These are phyloP conservation scores for Drosophila fulvimacula DNA, from an alignment of 2,888 invertebrate species.

Conservation along the genomic window DNA sequence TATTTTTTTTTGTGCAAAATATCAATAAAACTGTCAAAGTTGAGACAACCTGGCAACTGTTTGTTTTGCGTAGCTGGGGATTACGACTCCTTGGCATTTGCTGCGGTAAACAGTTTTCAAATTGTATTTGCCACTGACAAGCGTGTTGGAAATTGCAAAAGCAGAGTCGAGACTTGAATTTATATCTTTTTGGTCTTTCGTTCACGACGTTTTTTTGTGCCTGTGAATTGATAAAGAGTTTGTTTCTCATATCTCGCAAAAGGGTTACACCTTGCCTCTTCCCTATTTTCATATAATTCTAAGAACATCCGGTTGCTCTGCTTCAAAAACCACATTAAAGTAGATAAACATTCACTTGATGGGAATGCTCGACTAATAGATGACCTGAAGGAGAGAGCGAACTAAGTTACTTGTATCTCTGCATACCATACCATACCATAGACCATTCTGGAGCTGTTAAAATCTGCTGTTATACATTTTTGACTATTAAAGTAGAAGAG, in stretches of 20 bases:
- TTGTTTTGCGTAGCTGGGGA: constrained; percentile 14
- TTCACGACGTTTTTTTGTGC: background rate
- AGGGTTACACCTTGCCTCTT: background rate
- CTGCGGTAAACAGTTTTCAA: constrained; percentile 42
- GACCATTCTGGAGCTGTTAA: too few relatives aligned
- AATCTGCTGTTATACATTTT: too few relatives aligned
- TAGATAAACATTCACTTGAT: background rate
- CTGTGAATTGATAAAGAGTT: constrained; percentile 1
- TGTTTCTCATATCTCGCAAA: background rate
- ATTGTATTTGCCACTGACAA: constrained; percentile 34
- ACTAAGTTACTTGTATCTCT: too few relatives aligned
- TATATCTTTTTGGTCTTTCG: constrained; percentile 19
- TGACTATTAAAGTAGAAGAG: too few relatives aligned
- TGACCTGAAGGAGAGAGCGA: background rate
- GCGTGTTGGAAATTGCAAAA: constrained; percentile 32
- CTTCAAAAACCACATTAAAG: constrained; percentile 27
- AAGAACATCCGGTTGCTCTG: constrained; percentile 3
- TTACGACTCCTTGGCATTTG: constrained; percentile 30
- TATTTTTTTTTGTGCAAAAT: constrained; percentile 29
- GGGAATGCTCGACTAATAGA: background rate
- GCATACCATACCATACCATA: too few relatives aligned
- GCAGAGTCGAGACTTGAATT: constrained; percentile 19
- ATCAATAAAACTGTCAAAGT: constrained; percentile 71
- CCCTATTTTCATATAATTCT: background rate
- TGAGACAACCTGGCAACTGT: constrained; percentile 36